Evolutionary conservation across 2,797 vertebrate species (phyloP).

Genomic region (Lepidocolaptes lacrymiger): DNA sequence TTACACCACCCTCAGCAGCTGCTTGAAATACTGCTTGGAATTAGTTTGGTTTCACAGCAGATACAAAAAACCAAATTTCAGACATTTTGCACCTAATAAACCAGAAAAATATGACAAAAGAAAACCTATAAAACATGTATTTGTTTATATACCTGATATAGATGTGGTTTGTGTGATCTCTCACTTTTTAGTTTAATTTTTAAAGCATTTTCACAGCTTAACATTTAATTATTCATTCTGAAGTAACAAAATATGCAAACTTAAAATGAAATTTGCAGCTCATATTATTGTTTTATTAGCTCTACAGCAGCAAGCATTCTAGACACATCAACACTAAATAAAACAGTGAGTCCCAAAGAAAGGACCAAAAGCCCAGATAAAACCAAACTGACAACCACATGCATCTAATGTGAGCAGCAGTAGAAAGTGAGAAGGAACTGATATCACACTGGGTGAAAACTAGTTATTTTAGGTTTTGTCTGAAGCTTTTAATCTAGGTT

Average conservation of each 20-base stretch:
- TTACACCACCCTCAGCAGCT: neutral
- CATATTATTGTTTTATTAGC: conserved; percentile 1
- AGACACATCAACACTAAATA: neutral
- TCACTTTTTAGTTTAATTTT: neutral
- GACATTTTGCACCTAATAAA: neutral
- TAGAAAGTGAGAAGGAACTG: neutral
- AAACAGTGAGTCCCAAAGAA: neutral
- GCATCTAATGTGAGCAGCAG: neutral
- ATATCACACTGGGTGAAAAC: neutral
- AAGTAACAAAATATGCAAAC: conserved; percentile 5
- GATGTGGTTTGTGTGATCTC: neutral
- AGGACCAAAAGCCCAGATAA: neutral
- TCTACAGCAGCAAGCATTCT: neutral
- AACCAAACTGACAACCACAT: neutral
- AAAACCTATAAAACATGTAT: neutral
- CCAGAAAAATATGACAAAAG: neutral
- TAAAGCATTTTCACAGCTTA: neutral
- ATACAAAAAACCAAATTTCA: neutral
- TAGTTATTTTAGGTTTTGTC: neutral
- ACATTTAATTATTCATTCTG: conserved; percentile 34
- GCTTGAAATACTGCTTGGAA: neutral
- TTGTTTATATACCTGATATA: neutral
- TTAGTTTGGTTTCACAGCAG: neutral
- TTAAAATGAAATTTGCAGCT: neutral
- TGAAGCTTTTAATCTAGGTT: neutral